Evolutionary conservation across 2,888 invertebrate species (phyloP), one percentile per base, ranked within the genome.

Genomic region (Amphipoea lucens): DNA sequence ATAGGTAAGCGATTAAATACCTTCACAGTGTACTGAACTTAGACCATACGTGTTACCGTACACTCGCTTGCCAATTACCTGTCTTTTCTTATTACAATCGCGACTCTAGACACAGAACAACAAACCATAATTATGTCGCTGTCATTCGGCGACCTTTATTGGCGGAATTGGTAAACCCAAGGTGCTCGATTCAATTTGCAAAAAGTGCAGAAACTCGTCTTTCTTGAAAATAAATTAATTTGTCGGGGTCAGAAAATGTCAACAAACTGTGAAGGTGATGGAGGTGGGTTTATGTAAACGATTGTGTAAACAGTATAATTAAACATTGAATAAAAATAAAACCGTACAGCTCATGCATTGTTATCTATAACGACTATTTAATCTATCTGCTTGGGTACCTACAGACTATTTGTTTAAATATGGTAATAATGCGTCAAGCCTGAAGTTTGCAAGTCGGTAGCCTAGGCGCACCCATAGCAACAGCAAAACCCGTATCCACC

Each of bases 221-320:
- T 92, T 93, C 88, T 90, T 83, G 87, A 89, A 89, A 89, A 89
- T 88, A 89, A 86, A 90, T 90, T 89, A 82, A 90, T 89, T 88
- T 87, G 88, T 85, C 87, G 90, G 89, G 91, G 91, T 92, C 91
- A 91, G 83, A 90, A 94, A 95, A 95, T 94, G 94, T 91, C 94
- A 94, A 93, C 92, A 94, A 93, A 93, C 93, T 92, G 77, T 92
- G 93, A 95, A 95, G 94, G 94, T 93, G 90, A 91, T 88, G 82
- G 82, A 85, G 86, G 81, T 83, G 72, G 78, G 72, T 83, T 88
- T 84, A 86, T 79, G 70, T 86, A 79, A 84, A 84, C 69, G 72
- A 76, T 82, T 81, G 83, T 78, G 83, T 82, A 82, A 84, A 79
- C 68, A 84, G 76, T 78, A 74, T 86, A 81, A 75, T 84, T 76